Evolutionary conservation across 2,888 invertebrate genomes (phyloP), one percentile per base, ranked within the genome.

Genomic region (Perizoma affinitatum): DNA sequence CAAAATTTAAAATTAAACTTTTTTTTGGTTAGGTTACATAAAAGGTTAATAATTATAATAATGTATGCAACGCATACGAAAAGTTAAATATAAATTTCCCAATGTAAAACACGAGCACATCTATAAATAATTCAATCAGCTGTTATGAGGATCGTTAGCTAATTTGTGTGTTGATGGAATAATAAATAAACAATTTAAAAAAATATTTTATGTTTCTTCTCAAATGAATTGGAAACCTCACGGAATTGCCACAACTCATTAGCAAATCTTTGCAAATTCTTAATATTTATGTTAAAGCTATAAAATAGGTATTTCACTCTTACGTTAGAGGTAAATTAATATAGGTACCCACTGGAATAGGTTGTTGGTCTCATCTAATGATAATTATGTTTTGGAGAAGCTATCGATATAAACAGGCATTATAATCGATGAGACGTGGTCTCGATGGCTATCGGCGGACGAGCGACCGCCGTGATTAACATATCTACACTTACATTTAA

Each of bases 341-440:
- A 54, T 58, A n/a, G n/a, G n/a, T n/a, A 52, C 68, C 71, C 7
- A 7, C 4, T 38, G 63, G 66, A 65, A 65, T 70, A 63, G 79
- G 79, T 79, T 72, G 68, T 72, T 73, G 74, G 69, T 76, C 79
- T 72, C 73, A 65, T 69, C 71, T 62, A 72, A 76, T 75, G 68
- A 73, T 79, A 78, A 78, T 80, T 76, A 75, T 71, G 68, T 72
- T 79, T 73, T 69, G 69, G 69, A 75, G 71, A 72, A 73, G 72
- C 74, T 66, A 71, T 73, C 71, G 65, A 71, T 74, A 73, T 74
- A 72, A 74, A 75, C 72, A 78, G 72, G 70, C 72, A 75, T 75
- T 69, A 72, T 79, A 76, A 80, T 80, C 77, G 63, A 66, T 63
- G 59, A 68, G 73, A 74, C 74, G 74, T 75, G 74, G 77, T 78